Evolutionary conservation across 2,113 vertebrate genomes (phyloP).

Genomic region (Malurus melanocephalus): DNA sequence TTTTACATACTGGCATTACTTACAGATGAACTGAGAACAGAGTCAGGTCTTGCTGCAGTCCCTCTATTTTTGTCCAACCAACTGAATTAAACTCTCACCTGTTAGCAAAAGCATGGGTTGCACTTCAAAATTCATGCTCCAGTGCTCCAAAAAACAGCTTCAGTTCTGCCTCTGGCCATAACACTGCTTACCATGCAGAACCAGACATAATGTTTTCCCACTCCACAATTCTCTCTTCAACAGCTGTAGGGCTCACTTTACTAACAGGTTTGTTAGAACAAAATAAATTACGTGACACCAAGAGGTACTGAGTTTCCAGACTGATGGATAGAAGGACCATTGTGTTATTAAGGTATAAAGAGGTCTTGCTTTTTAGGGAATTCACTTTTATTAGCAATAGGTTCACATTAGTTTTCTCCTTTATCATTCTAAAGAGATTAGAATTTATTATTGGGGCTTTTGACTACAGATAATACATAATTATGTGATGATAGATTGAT

Average conservation of each 20-base stretch:
- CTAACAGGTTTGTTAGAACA: constrained; percentile 10
- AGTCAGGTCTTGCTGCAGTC: background rate
- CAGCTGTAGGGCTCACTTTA: background rate
- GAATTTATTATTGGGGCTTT: constrained; percentile 16
- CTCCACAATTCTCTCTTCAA: background rate
- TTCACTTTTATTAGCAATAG: constrained; percentile 17
- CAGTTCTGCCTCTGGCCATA: background rate
- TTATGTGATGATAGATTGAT: background rate
- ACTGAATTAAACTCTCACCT: background rate
- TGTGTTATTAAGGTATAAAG: constrained; percentile 1
- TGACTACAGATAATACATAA: background rate
- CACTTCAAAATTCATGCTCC: background rate
- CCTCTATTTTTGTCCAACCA: background rate
- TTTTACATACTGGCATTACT: background rate
- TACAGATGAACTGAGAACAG: background rate
- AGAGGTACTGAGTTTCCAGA: background rate
- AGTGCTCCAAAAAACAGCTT: background rate
- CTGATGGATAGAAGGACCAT: background rate
- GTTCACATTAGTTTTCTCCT: background rate
- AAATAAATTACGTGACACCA: background rate
- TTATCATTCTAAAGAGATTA: constrained; percentile 21
- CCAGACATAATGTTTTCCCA: background rate
- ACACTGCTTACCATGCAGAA: background rate
- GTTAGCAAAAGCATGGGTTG: background rate
- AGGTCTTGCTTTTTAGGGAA: constrained; percentile 6